Evolutionary conservation across 1,140 invertebrate species (phyloP), one percentile per base, ranked within the genome.

Genomic region (Bradysia coprophila): DNA sequence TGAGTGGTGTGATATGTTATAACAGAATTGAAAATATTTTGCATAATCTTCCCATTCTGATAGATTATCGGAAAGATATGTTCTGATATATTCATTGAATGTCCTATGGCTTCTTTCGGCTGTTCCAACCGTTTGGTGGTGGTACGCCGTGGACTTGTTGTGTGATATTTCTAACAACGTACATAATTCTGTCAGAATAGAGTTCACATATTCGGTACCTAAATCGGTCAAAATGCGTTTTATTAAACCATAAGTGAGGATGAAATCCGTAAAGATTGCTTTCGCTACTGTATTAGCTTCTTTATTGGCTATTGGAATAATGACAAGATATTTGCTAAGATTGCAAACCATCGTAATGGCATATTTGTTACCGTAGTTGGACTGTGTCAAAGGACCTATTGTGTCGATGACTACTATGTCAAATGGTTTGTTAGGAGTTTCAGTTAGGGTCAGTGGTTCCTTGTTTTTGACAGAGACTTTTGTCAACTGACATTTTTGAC

Each of bases 21-120:
- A 51, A 40, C 48, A 51, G 37, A 43, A 51, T 1, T 28, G 21
- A 24, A 48, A 49, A 40, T 48, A 48, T 40, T 46, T 38, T 8
- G 47, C 2, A 45, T 44, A 48, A 21, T 44, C 38, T 28, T 51
- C 43, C 48, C 46, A 48, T 23, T 46, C n/a, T n/a, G n/a, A n/a
- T n/a, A n/a, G n/a, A n/a, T n/a, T n/a, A n/a, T n/a, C n/a, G n/a
- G n/a, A n/a, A 41, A 32, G 38, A 40, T 39, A 43, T 40, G 28
- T 20, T 38, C 34, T 38, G 8, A 43, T 19, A 39, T n/a, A n/a
- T n/a, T n/a, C n/a, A n/a, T n/a, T n/a, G n/a, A n/a, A n/a, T n/a
- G n/a, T n/a, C n/a, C n/a, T n/a, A n/a, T n/a, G n/a, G n/a, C n/a
- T n/a, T n/a, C n/a, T n/a, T n/a, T n/a, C n/a, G n/a, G n/a, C n/a